Evolutionary conservation across 2,888 invertebrate species (phyloP).

Genomic region (Cordilura impudica): DNA sequence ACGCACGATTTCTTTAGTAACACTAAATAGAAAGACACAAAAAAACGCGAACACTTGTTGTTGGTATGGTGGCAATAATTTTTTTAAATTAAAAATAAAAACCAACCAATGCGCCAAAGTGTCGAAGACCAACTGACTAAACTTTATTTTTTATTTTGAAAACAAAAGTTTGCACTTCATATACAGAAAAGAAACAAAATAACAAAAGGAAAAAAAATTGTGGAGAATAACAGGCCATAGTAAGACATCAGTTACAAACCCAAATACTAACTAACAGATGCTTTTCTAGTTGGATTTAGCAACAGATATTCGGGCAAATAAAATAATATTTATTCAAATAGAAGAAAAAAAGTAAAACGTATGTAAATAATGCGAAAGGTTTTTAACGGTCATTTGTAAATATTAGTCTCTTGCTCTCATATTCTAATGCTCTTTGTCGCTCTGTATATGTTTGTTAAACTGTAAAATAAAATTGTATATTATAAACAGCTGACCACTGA

Average conservation of each 20-base stretch:
- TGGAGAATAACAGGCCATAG: background rate
- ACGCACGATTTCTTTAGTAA: slow-evolving; percentile 43
- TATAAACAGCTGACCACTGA: background rate
- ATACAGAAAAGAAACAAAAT: slow-evolving; percentile 33
- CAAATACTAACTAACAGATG: background rate
- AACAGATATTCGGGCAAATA: background rate
- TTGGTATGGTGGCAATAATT: background rate
- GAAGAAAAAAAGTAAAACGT: background rate
- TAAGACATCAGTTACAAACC: slow-evolving; percentile 7
- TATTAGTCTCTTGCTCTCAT: background rate
- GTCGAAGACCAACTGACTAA: slow-evolving; percentile 58
- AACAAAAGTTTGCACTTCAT: slow-evolving; percentile 62
- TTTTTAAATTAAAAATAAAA: background rate
- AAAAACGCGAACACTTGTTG: slow-evolving; percentile 8
- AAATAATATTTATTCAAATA: background rate
- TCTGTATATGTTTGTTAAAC: background rate
- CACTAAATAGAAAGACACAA: background rate
- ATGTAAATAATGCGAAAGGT: slow-evolving; percentile 14
- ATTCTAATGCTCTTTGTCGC: too few relatives aligned
- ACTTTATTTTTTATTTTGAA: slow-evolving; percentile 50
- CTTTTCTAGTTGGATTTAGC: background rate
- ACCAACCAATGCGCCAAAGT: slow-evolving; percentile 54
- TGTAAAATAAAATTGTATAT: background rate
- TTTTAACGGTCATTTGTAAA: slow-evolving; percentile 32
- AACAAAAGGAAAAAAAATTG: background rate